Conservation (phyloP, 2,797 vertebrate species). For the Poeciliopsis turneri region DNA sequence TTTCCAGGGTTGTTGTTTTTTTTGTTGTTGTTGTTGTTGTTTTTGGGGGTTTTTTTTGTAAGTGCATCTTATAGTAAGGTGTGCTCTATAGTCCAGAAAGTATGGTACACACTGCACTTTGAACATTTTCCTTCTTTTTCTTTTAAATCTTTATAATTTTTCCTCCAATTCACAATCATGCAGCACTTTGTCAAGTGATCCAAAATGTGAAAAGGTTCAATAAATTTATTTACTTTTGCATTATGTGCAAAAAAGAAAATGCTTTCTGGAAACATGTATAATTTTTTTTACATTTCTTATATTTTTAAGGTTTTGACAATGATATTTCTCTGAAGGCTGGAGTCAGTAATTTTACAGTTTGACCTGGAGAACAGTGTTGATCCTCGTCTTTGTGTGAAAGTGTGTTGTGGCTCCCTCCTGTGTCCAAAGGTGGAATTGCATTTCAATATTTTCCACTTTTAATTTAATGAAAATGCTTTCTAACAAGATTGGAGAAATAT, state of each 20-base stretch:
- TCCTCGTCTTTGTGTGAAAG: background rate
- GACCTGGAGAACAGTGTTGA: background rate
- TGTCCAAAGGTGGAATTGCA: slow-evolving; percentile 34
- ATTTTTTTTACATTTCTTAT: background rate
- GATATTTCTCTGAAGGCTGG: background rate
- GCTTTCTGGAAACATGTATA: background rate
- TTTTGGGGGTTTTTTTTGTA: too few relatives aligned
- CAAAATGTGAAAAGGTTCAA: background rate
- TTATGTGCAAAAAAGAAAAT: background rate
- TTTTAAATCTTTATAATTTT: background rate
- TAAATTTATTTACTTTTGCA: background rate
- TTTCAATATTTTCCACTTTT: background rate
- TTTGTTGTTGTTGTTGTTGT: too few relatives aligned
- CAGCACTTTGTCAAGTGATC: background rate
- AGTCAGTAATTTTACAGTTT: background rate
- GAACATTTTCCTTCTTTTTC: background rate
- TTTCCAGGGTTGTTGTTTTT: too few relatives aligned
- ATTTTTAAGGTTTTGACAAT: background rate
- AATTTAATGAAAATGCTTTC: background rate
- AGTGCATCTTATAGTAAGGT: too few relatives aligned
- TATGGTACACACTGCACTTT: background rate
- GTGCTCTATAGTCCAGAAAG: too few relatives aligned
- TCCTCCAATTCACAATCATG: background rate
- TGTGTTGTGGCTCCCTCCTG: slow-evolving; percentile 42
- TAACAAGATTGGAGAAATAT: background rate